Conservation (phyloP, 2,888 invertebrate species). For the Cynaeus angustus region DNA sequence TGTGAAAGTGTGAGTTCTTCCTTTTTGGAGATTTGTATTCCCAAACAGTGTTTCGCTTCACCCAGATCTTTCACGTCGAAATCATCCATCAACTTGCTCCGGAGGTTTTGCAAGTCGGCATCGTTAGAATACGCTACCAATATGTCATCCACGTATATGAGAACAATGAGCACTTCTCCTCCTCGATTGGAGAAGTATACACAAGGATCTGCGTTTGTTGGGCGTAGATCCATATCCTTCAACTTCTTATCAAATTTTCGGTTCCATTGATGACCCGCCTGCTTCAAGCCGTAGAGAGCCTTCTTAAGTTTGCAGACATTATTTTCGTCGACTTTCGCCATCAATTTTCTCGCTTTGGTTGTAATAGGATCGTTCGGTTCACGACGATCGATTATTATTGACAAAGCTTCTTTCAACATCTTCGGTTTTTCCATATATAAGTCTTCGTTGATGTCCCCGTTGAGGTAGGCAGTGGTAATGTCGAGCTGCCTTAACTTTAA, state of each 20-base stretch:
- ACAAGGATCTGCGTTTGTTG: too few species aligned
- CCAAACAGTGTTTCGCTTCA: too few species aligned
- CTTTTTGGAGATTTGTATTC: too few species aligned
- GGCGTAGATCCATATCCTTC: too few species aligned
- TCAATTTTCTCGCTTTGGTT: not conserved
- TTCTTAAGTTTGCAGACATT: not conserved
- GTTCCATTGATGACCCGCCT: not conserved
- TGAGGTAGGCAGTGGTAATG: constrained; percentile 52
- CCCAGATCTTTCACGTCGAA: too few species aligned
- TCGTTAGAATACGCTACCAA: too few species aligned
- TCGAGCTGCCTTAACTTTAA: constrained; percentile 53
- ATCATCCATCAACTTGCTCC: too few species aligned
- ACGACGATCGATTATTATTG: not conserved
- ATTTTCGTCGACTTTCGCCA: not conserved
- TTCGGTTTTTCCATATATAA: constrained; percentile 51
- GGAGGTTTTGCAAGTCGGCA: too few species aligned
- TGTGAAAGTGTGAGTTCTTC: too few species aligned
- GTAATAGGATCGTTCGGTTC: not conserved
- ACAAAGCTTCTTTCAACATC: not conserved
- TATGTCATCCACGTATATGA: not conserved
- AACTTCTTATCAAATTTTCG: not conserved
- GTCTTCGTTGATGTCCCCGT: constrained; percentile 52
- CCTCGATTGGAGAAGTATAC: too few species aligned
- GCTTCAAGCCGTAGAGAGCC: not conserved
- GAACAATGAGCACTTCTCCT: not conserved